These are phyloP conservation scores for Oscarella lobularis DNA, from an alignment of 37 sponge, comb jelly and placozoan genomes.

Conservation along the genomic window DNA sequence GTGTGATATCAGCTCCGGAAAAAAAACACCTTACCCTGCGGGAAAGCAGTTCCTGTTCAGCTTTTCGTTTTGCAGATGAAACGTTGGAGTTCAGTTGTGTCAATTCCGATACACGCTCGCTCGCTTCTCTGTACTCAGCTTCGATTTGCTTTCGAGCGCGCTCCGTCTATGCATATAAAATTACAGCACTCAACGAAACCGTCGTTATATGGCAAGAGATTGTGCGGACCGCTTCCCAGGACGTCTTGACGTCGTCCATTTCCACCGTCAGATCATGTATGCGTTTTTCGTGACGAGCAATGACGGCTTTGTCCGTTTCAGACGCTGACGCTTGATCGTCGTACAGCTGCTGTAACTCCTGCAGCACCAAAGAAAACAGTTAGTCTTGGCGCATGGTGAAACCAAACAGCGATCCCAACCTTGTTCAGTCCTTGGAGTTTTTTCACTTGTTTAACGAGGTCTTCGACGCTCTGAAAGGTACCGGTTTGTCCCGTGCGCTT, in stretches of 20 bases:
- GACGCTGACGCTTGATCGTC: neutral
- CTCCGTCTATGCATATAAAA: neutral
- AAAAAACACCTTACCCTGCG: neutral
- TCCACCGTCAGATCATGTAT: neutral
- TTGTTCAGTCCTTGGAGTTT: neutral
- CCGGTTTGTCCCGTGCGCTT: too few species aligned
- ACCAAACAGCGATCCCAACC: neutral
- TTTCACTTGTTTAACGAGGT: neutral
- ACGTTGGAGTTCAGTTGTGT: neutral
- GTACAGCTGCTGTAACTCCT: conserved; percentile 1
- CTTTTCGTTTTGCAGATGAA: neutral
- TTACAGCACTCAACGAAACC: neutral
- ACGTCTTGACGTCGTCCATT: neutral
- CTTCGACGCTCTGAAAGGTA: neutral
- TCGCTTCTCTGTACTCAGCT: neutral
- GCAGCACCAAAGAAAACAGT: neutral
- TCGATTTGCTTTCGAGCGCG: neutral
- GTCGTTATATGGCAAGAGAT: too few species aligned
- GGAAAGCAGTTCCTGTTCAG: neutral
- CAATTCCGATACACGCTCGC: neutral
- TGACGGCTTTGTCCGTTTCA: neutral
- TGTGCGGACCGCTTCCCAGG: neutral
- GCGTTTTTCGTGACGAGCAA: neutral
- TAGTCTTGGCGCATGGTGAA: too few species aligned
- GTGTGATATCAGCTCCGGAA: neutral